Percentiles rank a stretch among this genome's conserved stretches.
Conservation (phyloP, 2,797 vertebrate genomes). For the Leuciscus waleckii region DNA sequence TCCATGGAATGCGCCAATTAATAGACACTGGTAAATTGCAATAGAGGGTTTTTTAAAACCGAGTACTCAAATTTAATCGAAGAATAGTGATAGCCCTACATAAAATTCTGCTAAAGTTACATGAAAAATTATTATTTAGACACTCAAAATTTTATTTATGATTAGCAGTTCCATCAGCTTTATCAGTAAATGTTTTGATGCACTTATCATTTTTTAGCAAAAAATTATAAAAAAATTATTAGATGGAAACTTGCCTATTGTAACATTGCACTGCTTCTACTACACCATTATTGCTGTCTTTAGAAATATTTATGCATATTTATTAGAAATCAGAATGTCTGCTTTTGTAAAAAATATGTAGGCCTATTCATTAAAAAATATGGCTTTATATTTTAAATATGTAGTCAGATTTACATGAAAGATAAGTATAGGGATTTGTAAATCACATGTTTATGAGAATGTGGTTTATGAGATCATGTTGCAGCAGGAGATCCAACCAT, state of each 20-base stretch:
- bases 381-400: not conserved
- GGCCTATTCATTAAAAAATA: not conserved
- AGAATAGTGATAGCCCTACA: too few relatives aligned
- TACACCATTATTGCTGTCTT: not conserved
- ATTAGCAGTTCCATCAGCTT: not conserved
- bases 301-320: not conserved
- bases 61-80: too few relatives aligned
- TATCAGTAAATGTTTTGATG: not conserved
- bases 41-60: too few relatives aligned
- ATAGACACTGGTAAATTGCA: too few relatives aligned
- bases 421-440: constrained; percentile 7
- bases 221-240: rapidly evolving
- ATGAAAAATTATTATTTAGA: not conserved
- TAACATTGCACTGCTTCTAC: not conserved
- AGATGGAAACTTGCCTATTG: not conserved
- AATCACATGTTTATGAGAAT: constrained; percentile 4
- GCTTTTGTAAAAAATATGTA: not conserved
- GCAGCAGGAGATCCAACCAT: constrained; percentile 2
- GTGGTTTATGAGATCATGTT: constrained; percentile 18
- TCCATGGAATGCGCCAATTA: too few relatives aligned
- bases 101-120: not conserved
- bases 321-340: not conserved
- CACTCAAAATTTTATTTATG: not conserved
- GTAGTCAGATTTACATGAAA: not conserved
- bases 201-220: not conserved